phyloP scores from a whole-genome alignment of 2,797 vertebrate genomes.

The Chrysocyon brachyurus region DNA sequence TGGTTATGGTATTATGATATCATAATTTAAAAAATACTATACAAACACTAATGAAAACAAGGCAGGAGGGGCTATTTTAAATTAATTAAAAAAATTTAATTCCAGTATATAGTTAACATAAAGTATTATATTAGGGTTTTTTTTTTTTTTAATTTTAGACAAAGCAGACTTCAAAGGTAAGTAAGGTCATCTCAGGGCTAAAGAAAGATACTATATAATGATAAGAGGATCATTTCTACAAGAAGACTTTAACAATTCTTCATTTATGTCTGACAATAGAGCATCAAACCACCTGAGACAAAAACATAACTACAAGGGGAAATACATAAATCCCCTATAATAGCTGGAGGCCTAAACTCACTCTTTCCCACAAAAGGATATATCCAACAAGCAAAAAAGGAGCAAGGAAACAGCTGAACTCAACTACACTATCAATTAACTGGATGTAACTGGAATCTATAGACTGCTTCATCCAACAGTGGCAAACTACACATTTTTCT shows the following conservation, averaged over 20 bases:
- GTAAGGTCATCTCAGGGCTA: not conserved
- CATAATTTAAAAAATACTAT: not conserved
- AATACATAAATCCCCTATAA: not conserved
- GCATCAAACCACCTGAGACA: not conserved
- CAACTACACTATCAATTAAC: not conserved
- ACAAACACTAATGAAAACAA: not conserved
- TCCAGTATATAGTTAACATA: not conserved
- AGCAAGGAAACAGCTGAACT: not conserved
- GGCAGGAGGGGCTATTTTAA: not conserved
- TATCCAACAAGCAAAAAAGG: not conserved
- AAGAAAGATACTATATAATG: not conserved
- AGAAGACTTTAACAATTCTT: not conserved
- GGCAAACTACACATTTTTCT: not conserved
- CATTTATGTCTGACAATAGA: not conserved
- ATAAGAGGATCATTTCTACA: not conserved
- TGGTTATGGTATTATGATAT: not conserved
- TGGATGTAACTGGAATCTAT: not conserved
- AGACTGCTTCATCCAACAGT: not conserved
- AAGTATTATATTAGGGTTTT: not conserved
- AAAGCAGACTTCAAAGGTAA: not conserved
- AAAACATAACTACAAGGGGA: not conserved
- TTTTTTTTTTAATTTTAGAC: not conserved
- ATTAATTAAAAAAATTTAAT: not conserved
- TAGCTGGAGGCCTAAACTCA: not conserved
- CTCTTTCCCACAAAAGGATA: not conserved